Conservation (phyloP, 2,797 vertebrate species). For the Macropus fuliginosus region DNA sequence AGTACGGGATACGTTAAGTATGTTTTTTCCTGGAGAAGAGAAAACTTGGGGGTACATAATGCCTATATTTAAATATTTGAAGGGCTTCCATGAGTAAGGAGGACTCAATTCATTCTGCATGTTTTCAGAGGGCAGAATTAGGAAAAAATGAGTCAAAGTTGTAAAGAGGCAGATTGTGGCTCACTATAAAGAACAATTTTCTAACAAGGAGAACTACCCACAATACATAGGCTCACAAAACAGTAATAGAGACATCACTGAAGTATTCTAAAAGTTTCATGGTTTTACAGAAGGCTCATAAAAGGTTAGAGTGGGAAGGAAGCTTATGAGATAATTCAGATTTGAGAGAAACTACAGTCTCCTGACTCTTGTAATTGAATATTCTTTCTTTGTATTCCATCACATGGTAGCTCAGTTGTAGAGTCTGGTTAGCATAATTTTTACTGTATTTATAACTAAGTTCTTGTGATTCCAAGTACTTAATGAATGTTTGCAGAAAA, state of each 20-base stretch:
- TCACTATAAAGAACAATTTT: not conserved
- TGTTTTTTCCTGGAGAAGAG: not conserved
- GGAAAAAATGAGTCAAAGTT: not conserved
- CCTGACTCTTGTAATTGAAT: not conserved
- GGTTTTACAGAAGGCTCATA: not conserved
- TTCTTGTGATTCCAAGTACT: not conserved
- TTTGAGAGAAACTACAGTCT: not conserved
- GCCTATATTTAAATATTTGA: not conserved
- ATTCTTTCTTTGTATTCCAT: not conserved
- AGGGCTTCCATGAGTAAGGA: not conserved
- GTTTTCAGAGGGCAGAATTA: not conserved
- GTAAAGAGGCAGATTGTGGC: not conserved
- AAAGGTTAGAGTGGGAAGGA: not conserved
- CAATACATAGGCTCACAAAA: not conserved
- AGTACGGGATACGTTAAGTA: not conserved
- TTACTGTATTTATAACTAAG: not conserved
- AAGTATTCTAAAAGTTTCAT: not conserved
- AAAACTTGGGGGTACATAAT: not conserved
- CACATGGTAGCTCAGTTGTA: not conserved
- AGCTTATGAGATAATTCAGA: not conserved
- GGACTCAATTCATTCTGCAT: not conserved
- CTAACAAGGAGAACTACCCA: not conserved
- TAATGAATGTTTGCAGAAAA: not conserved
- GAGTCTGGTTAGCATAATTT: not conserved
- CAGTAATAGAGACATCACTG: not conserved